Conservation (phyloP, 2,797 vertebrate species). For the Rhinella marina region DNA sequence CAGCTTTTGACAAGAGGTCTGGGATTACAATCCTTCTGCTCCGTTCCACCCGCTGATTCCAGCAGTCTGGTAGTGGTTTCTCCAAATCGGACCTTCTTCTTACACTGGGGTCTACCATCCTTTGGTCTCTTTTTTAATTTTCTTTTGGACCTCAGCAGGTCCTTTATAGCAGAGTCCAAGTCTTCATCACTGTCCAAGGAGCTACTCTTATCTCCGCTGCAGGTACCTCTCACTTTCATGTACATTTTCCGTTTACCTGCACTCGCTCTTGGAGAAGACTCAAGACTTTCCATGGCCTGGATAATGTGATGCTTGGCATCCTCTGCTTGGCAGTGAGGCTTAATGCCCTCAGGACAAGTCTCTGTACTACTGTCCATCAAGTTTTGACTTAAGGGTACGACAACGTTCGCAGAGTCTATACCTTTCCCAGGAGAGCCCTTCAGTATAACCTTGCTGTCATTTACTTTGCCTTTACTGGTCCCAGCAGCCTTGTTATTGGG, state of each 20-base stretch:
- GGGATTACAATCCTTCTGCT: slow-evolving; percentile 70
- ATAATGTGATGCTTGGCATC: slow-evolving; percentile 8
- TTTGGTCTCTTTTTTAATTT: slow-evolving; percentile 83
- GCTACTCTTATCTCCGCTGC: slow-evolving; percentile 88
- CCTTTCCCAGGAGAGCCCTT: slow-evolving; percentile 15
- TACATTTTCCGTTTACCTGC: neutral
- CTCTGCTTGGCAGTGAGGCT: slow-evolving; percentile 32
- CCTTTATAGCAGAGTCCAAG: slow-evolving; percentile 92
- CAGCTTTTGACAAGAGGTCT: slow-evolving; percentile 70
- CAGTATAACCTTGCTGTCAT: slow-evolving; percentile 64
- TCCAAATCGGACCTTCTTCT: slow-evolving; percentile 75
- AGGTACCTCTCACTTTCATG: slow-evolving; percentile 45
- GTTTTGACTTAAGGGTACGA: neutral
- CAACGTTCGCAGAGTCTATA: neutral
- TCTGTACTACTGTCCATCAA: neutral
- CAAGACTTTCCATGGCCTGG: neutral
- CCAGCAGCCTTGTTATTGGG: slow-evolving; percentile 70
- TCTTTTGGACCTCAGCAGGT: slow-evolving; percentile 89
- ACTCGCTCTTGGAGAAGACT: slow-evolving; percentile 7
- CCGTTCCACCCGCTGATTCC: slow-evolving; percentile 64
- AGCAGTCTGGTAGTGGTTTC: slow-evolving; percentile 67
- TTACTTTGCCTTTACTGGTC: slow-evolving; percentile 75
- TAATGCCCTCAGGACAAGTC: neutral
- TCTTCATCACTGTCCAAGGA: slow-evolving; percentile 97
- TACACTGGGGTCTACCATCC: slow-evolving; percentile 78